Evolutionary conservation across 2,113 vertebrate genomes (phyloP), one percentile per base, ranked within the genome.

Genomic region (Salvator merianae): DNA sequence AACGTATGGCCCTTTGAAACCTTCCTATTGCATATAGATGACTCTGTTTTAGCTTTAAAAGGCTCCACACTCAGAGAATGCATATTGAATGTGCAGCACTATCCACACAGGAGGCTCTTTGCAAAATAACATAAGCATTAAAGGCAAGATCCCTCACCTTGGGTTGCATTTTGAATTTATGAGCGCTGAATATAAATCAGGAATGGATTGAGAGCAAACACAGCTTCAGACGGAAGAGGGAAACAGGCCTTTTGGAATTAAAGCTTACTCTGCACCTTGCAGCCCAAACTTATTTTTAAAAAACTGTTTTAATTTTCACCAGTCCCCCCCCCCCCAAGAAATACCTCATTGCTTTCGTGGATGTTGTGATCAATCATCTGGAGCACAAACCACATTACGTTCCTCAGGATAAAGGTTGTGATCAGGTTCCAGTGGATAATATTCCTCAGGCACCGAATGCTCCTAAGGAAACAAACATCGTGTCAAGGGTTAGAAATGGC

Each of bases 361-460:
- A 99, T 98, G 88, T 98, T 97, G 77, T 99, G 98, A 88, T 99
- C 98, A 20, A 99, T 98, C 95, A 99, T 94, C 79, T 99, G 99
- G 69, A 99, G 97, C 89, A 99, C 93, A 90, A 99, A 99, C 99
- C 99, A 99, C 95, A 97, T 96, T 38, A 97, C 91, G 4, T 99
- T 99, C 89, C 98, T 95, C 94, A 99, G 95, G 94, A 99, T 99
- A 89, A 99, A 99, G 0, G 99, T 99, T 82, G 98, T 97, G 90
- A 99, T 98, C 91, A 99, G 55, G 90, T 99, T 99, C 99, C 99
- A 99, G 93, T 99, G 99, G 93, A 99, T 99, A 86, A 99, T 97
- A 50, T 99, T 99, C 86, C 99, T 92, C 79, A 99, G 97, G 91
- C 98, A 99, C 91, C 98, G 94, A 87, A 99, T 99, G 90, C 99